A percentile compares a stretch with the other conserved stretches of the same genome.
phyloP scores from a whole-genome alignment of 2,888 invertebrate species.

The Pseudoips prasinana region DNA sequence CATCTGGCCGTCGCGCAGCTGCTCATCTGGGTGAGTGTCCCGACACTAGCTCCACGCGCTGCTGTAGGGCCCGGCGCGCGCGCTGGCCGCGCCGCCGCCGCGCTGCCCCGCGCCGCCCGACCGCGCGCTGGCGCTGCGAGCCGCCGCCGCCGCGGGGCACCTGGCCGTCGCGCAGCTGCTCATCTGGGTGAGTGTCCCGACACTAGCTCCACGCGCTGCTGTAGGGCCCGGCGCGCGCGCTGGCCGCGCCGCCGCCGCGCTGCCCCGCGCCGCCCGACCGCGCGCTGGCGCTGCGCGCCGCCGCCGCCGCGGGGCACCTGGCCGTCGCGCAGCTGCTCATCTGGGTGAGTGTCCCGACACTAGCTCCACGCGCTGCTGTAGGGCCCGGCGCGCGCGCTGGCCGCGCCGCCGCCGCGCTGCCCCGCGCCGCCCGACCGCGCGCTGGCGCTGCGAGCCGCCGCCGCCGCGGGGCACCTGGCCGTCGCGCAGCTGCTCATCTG shows the following conservation, averaged over 20 bases:
- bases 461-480: conserved; percentile 91
- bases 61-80: conserved; percentile 60
- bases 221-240: conserved; percentile 61
- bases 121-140: conserved; percentile 81
- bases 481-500: conserved; percentile 94
- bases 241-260: conserved; percentile 78
- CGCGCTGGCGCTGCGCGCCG: conserved; percentile 81
- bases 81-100: conserved; percentile 83
- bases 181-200: conserved; percentile 79
- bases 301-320: conserved; percentile 78
- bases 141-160: conserved; percentile 67
- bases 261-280: background rate
- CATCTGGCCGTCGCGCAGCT: conserved; percentile 95
- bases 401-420: conserved; percentile 92
- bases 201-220: conserved; percentile 42
- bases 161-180: conserved; percentile 90
- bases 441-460: conserved; percentile 88
- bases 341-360: conserved; percentile 82
- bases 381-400: conserved; percentile 46
- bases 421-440: conserved; percentile 48
- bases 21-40: conserved; percentile 93
- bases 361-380: conserved; percentile 71
- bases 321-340: conserved; percentile 91
- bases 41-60: no score
- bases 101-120: conserved; percentile 35